Evolutionary conservation across 2,888 invertebrate species (phyloP).

Genomic region (Habrosyne pyritoides): DNA sequence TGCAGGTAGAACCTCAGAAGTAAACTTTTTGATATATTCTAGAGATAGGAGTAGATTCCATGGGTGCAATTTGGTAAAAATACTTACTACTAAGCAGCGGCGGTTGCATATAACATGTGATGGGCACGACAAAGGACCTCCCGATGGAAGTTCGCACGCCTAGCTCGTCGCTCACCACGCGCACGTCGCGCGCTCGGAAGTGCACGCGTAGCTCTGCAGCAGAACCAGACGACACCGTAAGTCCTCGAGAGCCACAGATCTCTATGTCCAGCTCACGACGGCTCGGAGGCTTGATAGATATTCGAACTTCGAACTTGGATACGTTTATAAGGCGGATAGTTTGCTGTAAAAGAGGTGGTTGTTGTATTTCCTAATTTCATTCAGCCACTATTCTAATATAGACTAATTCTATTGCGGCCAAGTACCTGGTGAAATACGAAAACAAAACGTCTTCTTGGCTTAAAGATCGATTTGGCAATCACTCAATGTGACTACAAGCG

Average conservation of each 20-base stretch:
- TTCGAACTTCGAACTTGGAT: slow-evolving; percentile 52
- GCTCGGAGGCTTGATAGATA: slow-evolving; percentile 60
- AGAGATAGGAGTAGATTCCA: too few relatives aligned
- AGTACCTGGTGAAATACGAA: too few relatives aligned
- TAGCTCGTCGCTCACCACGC: slow-evolving; percentile 45
- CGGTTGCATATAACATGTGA: slow-evolving; percentile 63
- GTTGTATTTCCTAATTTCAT: too few relatives aligned
- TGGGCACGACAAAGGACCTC: slow-evolving; percentile 40
- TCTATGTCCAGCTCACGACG: slow-evolving; percentile 48
- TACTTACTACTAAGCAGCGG: slow-evolving; percentile 57
- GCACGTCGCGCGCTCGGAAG: slow-evolving; percentile 54
- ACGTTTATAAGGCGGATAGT: slow-evolving; percentile 58
- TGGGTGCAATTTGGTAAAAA: too few relatives aligned
- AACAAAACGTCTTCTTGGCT: too few relatives aligned
- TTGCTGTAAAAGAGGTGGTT: slow-evolving; percentile 40
- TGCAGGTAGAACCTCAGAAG: too few relatives aligned
- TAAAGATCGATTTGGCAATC: too few relatives aligned
- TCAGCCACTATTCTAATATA: too few relatives aligned
- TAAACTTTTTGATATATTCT: too few relatives aligned
- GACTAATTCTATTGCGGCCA: too few relatives aligned
- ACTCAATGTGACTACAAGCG: too few relatives aligned
- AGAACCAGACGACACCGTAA: slow-evolving; percentile 59
- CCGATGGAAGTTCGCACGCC: slow-evolving; percentile 45
- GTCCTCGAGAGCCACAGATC: slow-evolving; percentile 47
- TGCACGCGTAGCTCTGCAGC: slow-evolving; percentile 49